Evolutionary conservation across 2,797 vertebrate genomes (phyloP).

Genomic region (Lagodon rhomboides): DNA sequence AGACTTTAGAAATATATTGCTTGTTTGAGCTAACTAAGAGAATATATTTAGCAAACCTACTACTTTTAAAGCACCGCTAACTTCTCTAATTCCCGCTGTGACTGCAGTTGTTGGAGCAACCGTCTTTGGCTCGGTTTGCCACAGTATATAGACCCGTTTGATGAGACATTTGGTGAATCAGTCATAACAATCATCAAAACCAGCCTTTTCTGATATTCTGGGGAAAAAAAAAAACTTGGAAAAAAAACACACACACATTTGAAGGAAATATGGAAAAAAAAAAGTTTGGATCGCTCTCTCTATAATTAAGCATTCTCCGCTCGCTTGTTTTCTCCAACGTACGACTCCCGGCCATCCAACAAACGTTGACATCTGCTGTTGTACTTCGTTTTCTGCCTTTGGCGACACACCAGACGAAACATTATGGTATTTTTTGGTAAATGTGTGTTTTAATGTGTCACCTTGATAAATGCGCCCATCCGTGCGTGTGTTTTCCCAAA

Average conservation of each 20-base stretch:
- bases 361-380: slow-evolving; percentile 79
- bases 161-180: slow-evolving; percentile 21
- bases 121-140: background rate
- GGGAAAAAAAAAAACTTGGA: background rate
- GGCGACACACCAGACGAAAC: slow-evolving; percentile 78
- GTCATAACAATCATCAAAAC: slow-evolving; percentile 21
- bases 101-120: background rate
- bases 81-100: background rate
- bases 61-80: background rate
- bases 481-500: slow-evolving; percentile 72
- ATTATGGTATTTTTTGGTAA: slow-evolving; percentile 77
- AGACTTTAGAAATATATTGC: background rate
- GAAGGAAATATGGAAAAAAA: slow-evolving; percentile 31
- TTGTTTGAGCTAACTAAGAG: background rate
- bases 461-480: slow-evolving; percentile 79
- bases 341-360: slow-evolving; percentile 57
- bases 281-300: slow-evolving; percentile 45
- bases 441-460: slow-evolving; percentile 82
- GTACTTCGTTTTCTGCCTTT: slow-evolving; percentile 73
- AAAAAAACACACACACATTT: slow-evolving; percentile 31
- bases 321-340: slow-evolving; percentile 56
- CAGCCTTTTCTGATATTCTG: slow-evolving; percentile 14
- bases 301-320: slow-evolving; percentile 60
- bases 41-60: background rate
- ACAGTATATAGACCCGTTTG: background rate